Evolutionary conservation across 2,888 invertebrate species (phyloP), one percentile per base, ranked within the genome.

Genomic region (Rhamnusium bicolor): DNA sequence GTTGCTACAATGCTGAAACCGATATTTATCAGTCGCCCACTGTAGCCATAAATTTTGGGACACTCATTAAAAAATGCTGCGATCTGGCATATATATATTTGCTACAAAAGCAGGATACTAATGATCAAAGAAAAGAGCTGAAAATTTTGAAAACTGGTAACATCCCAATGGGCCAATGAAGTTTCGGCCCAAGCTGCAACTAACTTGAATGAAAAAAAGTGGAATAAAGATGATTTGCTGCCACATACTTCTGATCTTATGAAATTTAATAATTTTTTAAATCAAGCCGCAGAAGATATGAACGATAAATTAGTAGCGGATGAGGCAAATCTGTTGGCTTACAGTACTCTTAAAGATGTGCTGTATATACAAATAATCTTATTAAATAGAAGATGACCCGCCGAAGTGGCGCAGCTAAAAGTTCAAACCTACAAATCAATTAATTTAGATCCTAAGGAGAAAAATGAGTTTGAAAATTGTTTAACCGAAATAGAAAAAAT

Each of bases 131-230:
- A n/a, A n/a, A n/a, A n/a, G n/a, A n/a, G 18, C 3, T 51, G 1
- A 51, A 18, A 18, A 51, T 51, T 18, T 6, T 51, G 51, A 51
- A 51, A 18, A 51, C 51, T 14, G 1, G 2, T 49, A 1, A 14
- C 2, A 5, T 51, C 19, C 1, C 19, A 51, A 14, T 18, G 19
- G 18, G 3, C 19, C 10, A 51, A 18, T 18, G 81, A 80, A 75
- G 67, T 82, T 27, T 80, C 79, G 2, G 78, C 80, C 6, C 81
- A 79, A 73, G 82, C 80, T 46, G 51, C 56, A n/a, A 40, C 75
- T 21, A 80, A 81, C 68, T 71, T 81, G 61, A 77, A 78, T 79
- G 60, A 73, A 58, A 80, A 53, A 12, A 21, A 19, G 12, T 53
- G 53, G 53, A 53, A 53, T 53, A 53, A 53, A 8, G 12, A 19